These are phyloP conservation scores for Huso huso DNA, from an alignment of 2,797 vertebrate genomes.

Conservation along the genomic window DNA sequence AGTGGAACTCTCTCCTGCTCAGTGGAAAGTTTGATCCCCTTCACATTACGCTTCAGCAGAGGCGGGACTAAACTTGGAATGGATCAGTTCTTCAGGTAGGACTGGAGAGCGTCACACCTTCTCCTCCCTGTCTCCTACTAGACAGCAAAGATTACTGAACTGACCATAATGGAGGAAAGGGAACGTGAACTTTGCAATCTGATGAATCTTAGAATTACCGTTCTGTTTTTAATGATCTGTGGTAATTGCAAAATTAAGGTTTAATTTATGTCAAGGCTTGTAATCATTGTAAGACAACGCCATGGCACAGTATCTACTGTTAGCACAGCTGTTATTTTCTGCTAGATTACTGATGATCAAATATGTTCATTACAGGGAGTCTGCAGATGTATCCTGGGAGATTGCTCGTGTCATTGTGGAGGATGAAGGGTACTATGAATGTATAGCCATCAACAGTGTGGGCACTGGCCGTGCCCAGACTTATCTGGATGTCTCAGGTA, in stretches of 20 bases:
- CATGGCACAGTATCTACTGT: neutral
- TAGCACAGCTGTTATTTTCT: too few relatives aligned
- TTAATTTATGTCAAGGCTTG: neutral
- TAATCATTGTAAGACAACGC: neutral
- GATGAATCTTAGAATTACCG: too few relatives aligned
- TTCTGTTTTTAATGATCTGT: too few relatives aligned
- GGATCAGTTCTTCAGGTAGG: slow-evolving; percentile 84
- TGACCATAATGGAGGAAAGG: too few relatives aligned
- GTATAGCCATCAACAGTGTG: slow-evolving; percentile 67
- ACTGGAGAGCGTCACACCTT: neutral
- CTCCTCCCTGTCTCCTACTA: too few relatives aligned
- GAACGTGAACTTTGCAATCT: too few relatives aligned
- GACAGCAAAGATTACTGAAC: too few relatives aligned
- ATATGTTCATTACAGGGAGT: slow-evolving; percentile 62
- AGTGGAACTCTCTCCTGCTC: slow-evolving; percentile 71
- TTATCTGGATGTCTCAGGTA: slow-evolving; percentile 91
- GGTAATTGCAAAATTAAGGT: neutral
- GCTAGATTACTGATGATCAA: neutral
- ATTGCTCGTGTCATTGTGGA: slow-evolving; percentile 70
- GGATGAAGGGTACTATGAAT: slow-evolving; percentile 87
- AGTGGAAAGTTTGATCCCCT: slow-evolving; percentile 85
- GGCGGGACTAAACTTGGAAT: slow-evolving; percentile 72
- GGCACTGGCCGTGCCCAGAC: slow-evolving; percentile 79
- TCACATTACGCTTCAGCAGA: slow-evolving; percentile 74
- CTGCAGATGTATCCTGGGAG: slow-evolving; percentile 67